Base-by-base conservation (phyloP, 2,888 invertebrate species). In the Merodon equestris region DNA sequence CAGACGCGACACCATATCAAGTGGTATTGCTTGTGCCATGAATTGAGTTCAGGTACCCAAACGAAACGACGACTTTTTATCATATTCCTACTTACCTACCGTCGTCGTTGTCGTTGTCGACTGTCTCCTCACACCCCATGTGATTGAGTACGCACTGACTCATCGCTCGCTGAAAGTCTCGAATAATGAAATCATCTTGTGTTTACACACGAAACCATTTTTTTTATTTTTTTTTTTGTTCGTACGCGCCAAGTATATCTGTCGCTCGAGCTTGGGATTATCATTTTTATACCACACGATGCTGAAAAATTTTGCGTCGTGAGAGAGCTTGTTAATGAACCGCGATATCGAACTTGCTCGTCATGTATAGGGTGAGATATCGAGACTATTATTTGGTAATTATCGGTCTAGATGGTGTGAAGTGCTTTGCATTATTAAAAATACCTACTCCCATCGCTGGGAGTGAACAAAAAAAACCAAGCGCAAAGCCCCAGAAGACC, bases 111-210 rank as follows among this genome's bases (percentile, higher is more conserved):
- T 66, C 60, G 40, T 66, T 14, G 57, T 19, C 17, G 42, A 64
- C 36, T 60, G 44, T 50, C 60, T 47, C 61, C 19, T 54, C 40
- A 58, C 57, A 58, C 53, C 61, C 63, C 47, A 47, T 36, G 36
- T 44, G 40, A 13, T 36, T 13, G 19, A 12, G 10, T 34, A 47
- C 57, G 61, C 57, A 67, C 74, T 79, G 79, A 79, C 79, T 79
- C 79, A 79, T 74, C 79, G 64, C 63, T 64, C 27, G 27, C 27
- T 27, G n/a, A 57, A 75, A 67, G 75, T 75, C 67, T 74, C 74
- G 70, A 70, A 73, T 73, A 73, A 79, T 79, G 79, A 79, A 79
- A 79, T 79, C 74, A 79, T 74, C 74, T 79, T 45, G 54, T 54
- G 57, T 74, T 70, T 79, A 79, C 79, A 79, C 79, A 74, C 68